Conservation (phyloP, 2,888 invertebrate genomes). For the Parnassius glacialis region DNA sequence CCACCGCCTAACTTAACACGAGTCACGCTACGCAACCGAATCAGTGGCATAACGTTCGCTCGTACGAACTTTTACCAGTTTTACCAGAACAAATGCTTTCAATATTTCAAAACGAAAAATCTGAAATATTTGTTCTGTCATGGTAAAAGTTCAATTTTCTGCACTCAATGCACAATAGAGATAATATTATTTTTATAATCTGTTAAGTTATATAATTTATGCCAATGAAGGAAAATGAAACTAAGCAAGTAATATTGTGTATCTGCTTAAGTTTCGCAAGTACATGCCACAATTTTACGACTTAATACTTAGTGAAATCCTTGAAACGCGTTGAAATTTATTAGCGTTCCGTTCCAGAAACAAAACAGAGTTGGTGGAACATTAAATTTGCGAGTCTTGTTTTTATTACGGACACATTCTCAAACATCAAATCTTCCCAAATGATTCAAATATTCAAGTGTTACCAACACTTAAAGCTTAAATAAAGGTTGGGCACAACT, state of each 20-base stretch:
- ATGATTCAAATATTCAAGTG: conserved; percentile 11
- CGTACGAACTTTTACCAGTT: conserved; percentile 25
- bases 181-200: not conserved
- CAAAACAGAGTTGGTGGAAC: conserved; percentile 9
- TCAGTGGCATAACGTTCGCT: conserved; percentile 16
- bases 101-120: conserved; percentile 13
- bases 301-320: not conserved
- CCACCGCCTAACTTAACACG: conserved; percentile 40
- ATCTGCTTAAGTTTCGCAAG: conserved; percentile 3
- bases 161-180: conserved; percentile 9
- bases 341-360: conserved; percentile 15
- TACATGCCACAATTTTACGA: not conserved
- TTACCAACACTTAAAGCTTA: conserved; percentile 17
- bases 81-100: conserved; percentile 19
- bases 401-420: conserved; percentile 4
- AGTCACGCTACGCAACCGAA: conserved; percentile 31
- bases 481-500: not conserved
- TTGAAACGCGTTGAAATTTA: conserved; percentile 4
- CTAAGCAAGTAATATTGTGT: conserved; percentile 7
- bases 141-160: conserved; percentile 25
- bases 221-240: not conserved
- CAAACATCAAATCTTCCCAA: conserved; percentile 1
- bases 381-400: conserved; percentile 1
- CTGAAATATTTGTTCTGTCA: conserved; percentile 13
- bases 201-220: too few relatives aligned